Percentiles rank a stretch among this genome's conserved stretches.
These are phyloP conservation scores for Meloidogyne exigua DNA, from an alignment of 1,140 invertebrate genomes.

Conservation along the genomic window DNA sequence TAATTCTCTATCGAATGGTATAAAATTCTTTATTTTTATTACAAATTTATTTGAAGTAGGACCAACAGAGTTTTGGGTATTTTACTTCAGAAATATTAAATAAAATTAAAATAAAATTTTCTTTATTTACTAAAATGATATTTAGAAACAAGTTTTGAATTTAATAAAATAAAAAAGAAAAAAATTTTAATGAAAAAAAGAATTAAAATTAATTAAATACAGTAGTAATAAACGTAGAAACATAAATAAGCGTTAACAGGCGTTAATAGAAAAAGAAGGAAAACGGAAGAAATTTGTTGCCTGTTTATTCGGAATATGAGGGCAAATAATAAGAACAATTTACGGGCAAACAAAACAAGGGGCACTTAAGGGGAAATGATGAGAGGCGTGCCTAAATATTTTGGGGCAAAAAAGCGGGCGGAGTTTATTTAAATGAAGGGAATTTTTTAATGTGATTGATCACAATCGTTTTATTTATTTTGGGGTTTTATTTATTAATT, in stretches of 20 bases:
- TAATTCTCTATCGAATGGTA: no score
- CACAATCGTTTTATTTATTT: neutral
- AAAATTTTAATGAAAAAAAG: no score
- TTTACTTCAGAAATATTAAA: neutral
- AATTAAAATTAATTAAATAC: neutral
- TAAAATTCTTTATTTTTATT: neutral
- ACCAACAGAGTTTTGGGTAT: no score
- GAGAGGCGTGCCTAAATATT: neutral
- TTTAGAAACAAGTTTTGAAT: neutral
- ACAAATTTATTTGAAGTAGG: neutral
- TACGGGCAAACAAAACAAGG: slow-evolving; percentile 4
- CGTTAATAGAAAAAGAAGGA: neutral
- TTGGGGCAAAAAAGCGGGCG: neutral
- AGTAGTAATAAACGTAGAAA: neutral
- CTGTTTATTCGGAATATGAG: neutral
- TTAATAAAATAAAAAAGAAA: neutral
- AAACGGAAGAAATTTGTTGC: neutral
- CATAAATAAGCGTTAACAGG: neutral
- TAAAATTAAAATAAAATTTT: neutral
- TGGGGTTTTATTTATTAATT: neutral
- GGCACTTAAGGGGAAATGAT: neutral
- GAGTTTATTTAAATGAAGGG: neutral
- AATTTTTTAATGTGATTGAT: neutral
- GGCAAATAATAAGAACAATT: neutral
- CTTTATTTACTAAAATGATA: neutral